A percentile compares a stretch with the other conserved stretches of the same genome.
Evolutionary conservation across 2,113 vertebrate species (phyloP).

Genomic region (Elaphurus davidianus): DNA sequence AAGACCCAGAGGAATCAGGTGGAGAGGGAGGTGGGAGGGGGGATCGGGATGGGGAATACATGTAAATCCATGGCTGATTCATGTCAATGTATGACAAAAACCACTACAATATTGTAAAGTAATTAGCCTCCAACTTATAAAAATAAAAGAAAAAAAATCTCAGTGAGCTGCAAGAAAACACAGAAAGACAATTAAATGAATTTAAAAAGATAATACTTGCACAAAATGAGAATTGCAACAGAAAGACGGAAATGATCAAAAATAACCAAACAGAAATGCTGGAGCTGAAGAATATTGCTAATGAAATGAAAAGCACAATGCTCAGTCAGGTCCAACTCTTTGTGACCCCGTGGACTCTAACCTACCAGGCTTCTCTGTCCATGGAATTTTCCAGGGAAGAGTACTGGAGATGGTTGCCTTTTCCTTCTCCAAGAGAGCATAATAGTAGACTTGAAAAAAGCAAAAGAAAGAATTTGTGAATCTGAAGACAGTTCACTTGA

Average conservation of each 20-base stretch:
- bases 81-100: too few species aligned
- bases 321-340: neutral
- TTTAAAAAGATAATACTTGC: neutral
- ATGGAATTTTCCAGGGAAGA: neutral
- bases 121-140: too few species aligned
- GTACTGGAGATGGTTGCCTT: accelerated
- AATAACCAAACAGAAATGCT: neutral
- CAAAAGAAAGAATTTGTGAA: neutral
- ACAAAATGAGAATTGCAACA: neutral
- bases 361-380: neutral
- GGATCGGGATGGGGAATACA: too few species aligned
- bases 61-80: too few species aligned
- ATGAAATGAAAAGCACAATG: neutral
- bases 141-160: too few species aligned
- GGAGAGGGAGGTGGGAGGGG: too few species aligned
- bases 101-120: too few species aligned
- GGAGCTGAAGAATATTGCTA: neutral
- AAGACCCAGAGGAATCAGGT: neutral
- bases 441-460: neutral
- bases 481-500: neutral
- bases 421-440: neutral
- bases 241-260: neutral
- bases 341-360: neutral
- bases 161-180: neutral
- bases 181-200: neutral